These are phyloP conservation scores for Echeneis naucrates DNA, from an alignment of 2,797 vertebrate genomes.

Conservation along the genomic window DNA sequence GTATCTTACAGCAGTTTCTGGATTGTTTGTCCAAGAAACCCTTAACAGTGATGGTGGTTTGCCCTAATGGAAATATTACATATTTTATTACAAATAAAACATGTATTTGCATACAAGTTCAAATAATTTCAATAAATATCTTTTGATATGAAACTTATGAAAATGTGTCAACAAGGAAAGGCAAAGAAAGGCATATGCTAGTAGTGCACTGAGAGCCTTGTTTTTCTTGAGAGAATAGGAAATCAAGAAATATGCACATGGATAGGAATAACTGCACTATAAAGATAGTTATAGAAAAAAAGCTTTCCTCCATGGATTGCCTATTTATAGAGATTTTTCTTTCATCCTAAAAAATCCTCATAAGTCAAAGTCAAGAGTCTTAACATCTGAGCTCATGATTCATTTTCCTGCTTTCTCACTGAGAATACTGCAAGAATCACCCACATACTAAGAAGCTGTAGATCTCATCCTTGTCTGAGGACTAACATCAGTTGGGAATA, in stretches of 20 bases:
- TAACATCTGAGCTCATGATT: not conserved
- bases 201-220: too few relatives aligned
- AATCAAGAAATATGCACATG: not conserved
- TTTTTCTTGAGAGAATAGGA: too few relatives aligned
- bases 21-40: slow-evolving; percentile 51
- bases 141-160: slow-evolving; percentile 51
- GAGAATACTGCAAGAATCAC: not conserved
- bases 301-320: too few relatives aligned
- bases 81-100: slow-evolving; percentile 61
- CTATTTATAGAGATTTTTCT: too few relatives aligned
- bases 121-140: slow-evolving; percentile 42
- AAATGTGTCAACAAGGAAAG: too few relatives aligned
- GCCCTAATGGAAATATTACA: slow-evolving; percentile 62
- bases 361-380: not conserved
- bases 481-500: slow-evolving; percentile 8
- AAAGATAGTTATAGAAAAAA: too few relatives aligned
- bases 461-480: slow-evolving; percentile 32
- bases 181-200: too few relatives aligned
- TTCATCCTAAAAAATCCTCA: too few relatives aligned
- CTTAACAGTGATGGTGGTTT: slow-evolving; percentile 39
- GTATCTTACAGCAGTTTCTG: slow-evolving; percentile 70
- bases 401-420: not conserved
- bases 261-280: too few relatives aligned
- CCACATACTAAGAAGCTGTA: slow-evolving; percentile 7
- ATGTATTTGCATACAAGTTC: slow-evolving; percentile 55